Evolutionary conservation across 2,113 vertebrate species (phyloP).

Genomic region (Pithys albifrons): DNA sequence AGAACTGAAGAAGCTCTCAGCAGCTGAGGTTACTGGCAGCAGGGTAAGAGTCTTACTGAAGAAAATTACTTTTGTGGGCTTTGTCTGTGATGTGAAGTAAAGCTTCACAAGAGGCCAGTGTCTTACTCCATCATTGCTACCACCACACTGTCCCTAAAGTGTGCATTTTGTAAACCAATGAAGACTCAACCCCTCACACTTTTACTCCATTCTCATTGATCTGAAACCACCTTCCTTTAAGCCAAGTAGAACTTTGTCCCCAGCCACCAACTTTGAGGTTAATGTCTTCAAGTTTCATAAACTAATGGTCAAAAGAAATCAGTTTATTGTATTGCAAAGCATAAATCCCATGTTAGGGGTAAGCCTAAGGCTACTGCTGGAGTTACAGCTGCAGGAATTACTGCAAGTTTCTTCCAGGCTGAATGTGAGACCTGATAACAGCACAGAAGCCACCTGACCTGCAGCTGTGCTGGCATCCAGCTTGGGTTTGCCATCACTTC

Average conservation of each 20-base stretch:
- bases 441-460: conserved; percentile 18
- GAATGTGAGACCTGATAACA: conserved; percentile 23
- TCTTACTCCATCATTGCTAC: neutral
- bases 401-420: conserved; percentile 60
- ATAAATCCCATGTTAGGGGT: conserved; percentile 58
- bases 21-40: neutral
- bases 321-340: conserved; percentile 59
- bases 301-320: conserved; percentile 68
- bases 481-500: neutral
- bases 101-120: neutral
- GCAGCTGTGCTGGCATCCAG: neutral
- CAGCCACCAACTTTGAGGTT: neutral
- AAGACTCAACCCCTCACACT: neutral
- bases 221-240: conserved; percentile 1
- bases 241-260: neutral
- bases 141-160: neutral
- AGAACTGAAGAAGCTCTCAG: neutral
- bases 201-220: neutral
- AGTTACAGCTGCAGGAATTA: conserved; percentile 63
- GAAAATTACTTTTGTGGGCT: neutral
- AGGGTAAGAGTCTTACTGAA: neutral
- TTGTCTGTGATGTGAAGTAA: neutral
- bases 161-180: neutral
- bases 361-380: conserved; percentile 55
- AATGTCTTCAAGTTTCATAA: conserved; percentile 46